Base-by-base conservation (phyloP, 2,797 vertebrate genomes). In the Octomys mimax region DNA sequence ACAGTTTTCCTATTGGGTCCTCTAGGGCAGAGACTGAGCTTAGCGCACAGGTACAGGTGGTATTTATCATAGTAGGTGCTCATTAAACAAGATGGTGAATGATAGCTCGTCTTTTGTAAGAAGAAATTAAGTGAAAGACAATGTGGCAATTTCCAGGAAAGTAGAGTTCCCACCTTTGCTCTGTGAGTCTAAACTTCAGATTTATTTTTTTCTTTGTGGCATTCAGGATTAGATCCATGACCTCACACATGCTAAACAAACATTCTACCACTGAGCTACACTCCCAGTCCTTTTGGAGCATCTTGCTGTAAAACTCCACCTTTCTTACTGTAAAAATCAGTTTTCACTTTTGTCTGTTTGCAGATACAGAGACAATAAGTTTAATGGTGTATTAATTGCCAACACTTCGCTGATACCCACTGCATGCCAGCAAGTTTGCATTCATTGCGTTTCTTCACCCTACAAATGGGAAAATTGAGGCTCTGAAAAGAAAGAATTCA, bases 281-380 rank as follows among this genome's bases (percentile, higher is more conserved):
- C 28, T 14, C 61, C 28, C 7, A 49, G 42, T 39, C 28, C 61
- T 24, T 14, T 46, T 49, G 57, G 24, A 75, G 66, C 57, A 70
- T 87, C 64, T 92, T 54, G 62, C 42, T 78, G 61, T 89, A 36
- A 86, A 93, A 89, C 39, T 42, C 24, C 39, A 46, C 24, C 39
- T 70, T 80, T 90, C 39, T 90, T 52, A 81, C 49, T 73, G 61
- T 89, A 54, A 86, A 93, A 92, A 85, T 57, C 46, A 89, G 66
- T 68, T 9, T 54, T 54, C 52, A 54, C 3, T 54, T 52, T 61
- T 85, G 64, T 57, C 79, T 73, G 42, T 62, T 87, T 26, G 70
- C 22, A 71, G 39, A 39, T 57, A 49, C 24, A 46, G 90, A 42
- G 31, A 66, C 64, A 88, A 31, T 64, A 39, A 54, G 39, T n/a